phyloP scores from a whole-genome alignment of 1,140 invertebrate genomes.

The Megalonaias nervosa region DNA sequence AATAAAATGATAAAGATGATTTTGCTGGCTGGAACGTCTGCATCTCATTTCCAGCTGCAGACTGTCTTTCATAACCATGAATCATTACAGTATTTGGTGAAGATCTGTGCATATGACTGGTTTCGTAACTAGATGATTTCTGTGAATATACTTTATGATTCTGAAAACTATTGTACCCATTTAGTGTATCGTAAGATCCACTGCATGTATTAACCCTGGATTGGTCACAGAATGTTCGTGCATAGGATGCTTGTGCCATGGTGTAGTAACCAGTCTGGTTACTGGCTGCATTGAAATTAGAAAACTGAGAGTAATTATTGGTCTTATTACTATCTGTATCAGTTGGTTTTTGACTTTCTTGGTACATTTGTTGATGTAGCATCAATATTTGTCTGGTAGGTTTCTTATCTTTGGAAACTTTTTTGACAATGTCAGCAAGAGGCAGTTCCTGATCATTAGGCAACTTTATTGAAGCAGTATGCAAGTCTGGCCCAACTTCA shows the following conservation, averaged over 20 bases:
- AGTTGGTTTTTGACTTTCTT: constrained; percentile 45
- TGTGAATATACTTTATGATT: too few relatives aligned
- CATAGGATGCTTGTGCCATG: constrained; percentile 12
- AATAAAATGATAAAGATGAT: constrained; percentile 10
- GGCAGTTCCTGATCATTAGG: too few relatives aligned
- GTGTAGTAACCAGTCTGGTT: constrained; percentile 24
- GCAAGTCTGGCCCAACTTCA: too few relatives aligned
- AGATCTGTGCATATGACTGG: not conserved
- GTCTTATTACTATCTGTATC: constrained; percentile 2
- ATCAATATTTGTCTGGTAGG: constrained; percentile 36
- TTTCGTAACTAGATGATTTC: not conserved
- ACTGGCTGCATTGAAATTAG: constrained; percentile 33
- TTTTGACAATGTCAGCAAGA: too few relatives aligned
- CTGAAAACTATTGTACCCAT: too few relatives aligned
- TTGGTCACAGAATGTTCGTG: not conserved
- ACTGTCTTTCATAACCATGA: constrained; percentile 24
- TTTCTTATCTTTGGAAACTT: too few relatives aligned
- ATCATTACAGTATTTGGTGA: constrained; percentile 10
- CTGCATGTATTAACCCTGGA: too few relatives aligned
- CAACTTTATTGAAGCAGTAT: too few relatives aligned
- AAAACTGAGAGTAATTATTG: constrained; percentile 30
- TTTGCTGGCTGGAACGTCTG: constrained; percentile 23
- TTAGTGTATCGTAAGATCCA: too few relatives aligned
- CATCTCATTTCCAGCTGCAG: not conserved
- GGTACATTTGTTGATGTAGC: constrained; percentile 59